Evolutionary conservation across 2,113 vertebrate species (phyloP), one percentile per base, ranked within the genome.

Genomic region (Petaurus breviceps): DNA sequence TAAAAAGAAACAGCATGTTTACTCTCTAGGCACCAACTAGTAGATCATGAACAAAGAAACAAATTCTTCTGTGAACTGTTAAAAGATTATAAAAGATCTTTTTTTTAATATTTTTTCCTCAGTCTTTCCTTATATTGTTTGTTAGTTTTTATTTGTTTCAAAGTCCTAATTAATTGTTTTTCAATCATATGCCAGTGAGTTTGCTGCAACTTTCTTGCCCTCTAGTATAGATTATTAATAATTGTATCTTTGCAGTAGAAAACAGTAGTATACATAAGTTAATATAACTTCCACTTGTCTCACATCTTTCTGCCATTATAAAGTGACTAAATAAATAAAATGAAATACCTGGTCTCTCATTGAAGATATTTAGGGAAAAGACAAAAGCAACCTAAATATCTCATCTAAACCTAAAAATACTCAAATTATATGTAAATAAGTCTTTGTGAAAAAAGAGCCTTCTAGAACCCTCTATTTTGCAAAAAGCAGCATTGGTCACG

Each of bases 101-200:
- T 92, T 93, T 95, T 92, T 92, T 96, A 77, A n/a, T n/a, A n/a
- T n/a, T n/a, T n/a, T n/a, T 61, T 57, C 89, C 50, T 91, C 23
- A 77, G 6, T n/a, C 24, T 37, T 14, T 2, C 2, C 0, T 96
- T 94, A 97, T 92, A 92, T 5, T 3, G 96, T 31, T 54, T 61
- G 46, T 37, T 3, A 51, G 92, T 92, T 95, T 5, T 0, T 0
- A 31, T 77, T 94, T 94, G 94, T 97, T 96, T 93, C 93, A 19
- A 89, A 96, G 9, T 54, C 96, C 77, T 94, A 94, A 46, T 28
- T 98, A 57, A 91, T 5, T 89, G 8, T 91, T 97, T 91, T 97
- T 97, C 92, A 97, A 98, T 97, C 93, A 93, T 12, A 0, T 97
- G 46, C 97, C 91, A 97, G 19, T 68, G 93, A 95, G 51, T 25